Percentiles rank a stretch among this genome's conserved stretches.
Evolutionary conservation across 2,113 vertebrate genomes (phyloP).

Genomic region (Prinia subflava): DNA sequence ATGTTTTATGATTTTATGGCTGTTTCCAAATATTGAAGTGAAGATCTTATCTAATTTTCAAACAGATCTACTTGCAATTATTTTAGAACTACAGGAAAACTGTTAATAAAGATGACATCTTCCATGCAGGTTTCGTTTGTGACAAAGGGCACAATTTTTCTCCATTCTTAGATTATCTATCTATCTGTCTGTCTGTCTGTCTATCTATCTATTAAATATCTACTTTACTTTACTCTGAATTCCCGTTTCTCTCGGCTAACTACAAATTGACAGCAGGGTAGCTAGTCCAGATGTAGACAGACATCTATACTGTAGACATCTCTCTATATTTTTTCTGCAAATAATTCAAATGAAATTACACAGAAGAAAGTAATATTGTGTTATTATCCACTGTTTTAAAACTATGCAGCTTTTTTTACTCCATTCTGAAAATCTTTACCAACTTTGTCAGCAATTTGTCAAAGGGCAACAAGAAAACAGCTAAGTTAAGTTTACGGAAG

Average conservation of each 20-base stretch:
- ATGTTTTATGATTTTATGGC: background rate
- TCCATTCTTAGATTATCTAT: background rate
- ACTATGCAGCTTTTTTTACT: background rate
- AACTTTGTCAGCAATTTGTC: background rate
- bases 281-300: background rate
- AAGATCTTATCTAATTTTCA: background rate
- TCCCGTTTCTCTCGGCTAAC: background rate
- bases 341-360: background rate
- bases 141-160: background rate
- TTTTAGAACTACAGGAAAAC: background rate
- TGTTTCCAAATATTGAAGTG: background rate
- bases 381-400: background rate
- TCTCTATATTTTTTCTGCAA: background rate
- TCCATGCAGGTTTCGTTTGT: background rate
- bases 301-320: background rate
- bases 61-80: background rate
- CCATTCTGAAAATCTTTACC: background rate
- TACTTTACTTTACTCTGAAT: background rate
- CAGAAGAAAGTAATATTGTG: background rate
- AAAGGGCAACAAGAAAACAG: background rate
- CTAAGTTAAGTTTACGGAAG: background rate
- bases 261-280: background rate
- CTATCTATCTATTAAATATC: background rate
- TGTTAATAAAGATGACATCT: background rate
- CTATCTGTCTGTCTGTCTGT: background rate